Conservation (phyloP, 2,888 invertebrate species). For the Suillia variegata region DNA sequence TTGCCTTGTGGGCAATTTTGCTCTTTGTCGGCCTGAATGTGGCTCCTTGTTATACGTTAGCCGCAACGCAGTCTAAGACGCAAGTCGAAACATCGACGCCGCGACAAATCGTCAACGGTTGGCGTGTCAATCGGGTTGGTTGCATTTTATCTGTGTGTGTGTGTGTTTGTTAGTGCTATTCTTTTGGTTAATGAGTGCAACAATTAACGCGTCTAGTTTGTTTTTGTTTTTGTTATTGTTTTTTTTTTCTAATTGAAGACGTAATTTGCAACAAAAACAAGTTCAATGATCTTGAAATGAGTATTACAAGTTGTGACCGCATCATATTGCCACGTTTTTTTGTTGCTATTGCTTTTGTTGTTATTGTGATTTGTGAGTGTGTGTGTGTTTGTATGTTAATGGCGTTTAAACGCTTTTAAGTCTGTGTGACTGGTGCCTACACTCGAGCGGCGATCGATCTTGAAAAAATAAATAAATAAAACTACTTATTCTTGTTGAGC, state of each 20-base stretch:
- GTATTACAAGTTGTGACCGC: background rate
- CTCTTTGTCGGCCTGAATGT: background rate
- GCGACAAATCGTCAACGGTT: background rate
- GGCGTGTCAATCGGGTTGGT: constrained; percentile 10
- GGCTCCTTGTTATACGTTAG: background rate
- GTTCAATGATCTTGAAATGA: constrained; percentile 2
- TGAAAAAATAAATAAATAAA: too few relatives aligned
- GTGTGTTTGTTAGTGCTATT: too few relatives aligned
- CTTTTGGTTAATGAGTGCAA: background rate
- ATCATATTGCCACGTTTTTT: background rate
- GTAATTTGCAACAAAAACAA: background rate
- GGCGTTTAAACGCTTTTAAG: too few relatives aligned
- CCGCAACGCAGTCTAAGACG: too few relatives aligned
- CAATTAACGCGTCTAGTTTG: background rate
- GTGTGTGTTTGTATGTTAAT: too few relatives aligned
- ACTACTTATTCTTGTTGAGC: too few relatives aligned
- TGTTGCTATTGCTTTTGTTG: too few relatives aligned
- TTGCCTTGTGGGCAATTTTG: too few relatives aligned
- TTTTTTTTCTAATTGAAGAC: too few relatives aligned
- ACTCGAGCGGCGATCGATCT: too few relatives aligned
- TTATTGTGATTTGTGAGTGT: too few relatives aligned
- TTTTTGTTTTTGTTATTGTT: background rate
- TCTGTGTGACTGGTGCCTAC: too few relatives aligned
- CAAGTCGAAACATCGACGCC: background rate
- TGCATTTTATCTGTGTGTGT: background rate